A percentile compares a stretch with the other conserved stretches of the same genome.
Conservation (phyloP, 2,888 invertebrate species). For the Polymixis lichenea region DNA sequence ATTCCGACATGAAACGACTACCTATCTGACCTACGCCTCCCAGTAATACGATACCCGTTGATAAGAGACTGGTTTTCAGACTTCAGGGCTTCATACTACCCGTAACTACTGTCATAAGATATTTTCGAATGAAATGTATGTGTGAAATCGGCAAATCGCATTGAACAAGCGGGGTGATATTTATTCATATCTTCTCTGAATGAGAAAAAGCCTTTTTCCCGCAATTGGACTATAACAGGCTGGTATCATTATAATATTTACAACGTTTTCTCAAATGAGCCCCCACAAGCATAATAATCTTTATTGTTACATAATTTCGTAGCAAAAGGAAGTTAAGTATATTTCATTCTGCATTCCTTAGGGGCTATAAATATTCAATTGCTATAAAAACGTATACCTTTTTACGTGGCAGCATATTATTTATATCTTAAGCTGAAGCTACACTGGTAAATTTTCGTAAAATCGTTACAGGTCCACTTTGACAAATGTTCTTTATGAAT, state of each 20-base stretch:
- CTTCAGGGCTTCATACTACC: no score
- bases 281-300: constrained; percentile 20
- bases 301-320: constrained; percentile 34
- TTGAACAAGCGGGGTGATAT: neutral
- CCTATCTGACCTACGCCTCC: no score
- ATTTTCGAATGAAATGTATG: neutral
- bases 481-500: neutral
- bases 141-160: neutral
- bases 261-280: constrained; percentile 11
- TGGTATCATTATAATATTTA: neutral
- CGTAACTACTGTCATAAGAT: no score
- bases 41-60: no score
- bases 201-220: neutral
- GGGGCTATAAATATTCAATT: constrained; percentile 48
- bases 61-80: no score
- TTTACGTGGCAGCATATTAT: constrained; percentile 24
- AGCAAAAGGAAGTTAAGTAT: constrained; percentile 38
- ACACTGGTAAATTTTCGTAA: constrained; percentile 1
- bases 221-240: no score
- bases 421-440: constrained; percentile 22
- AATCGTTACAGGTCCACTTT: neutral
- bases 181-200: neutral
- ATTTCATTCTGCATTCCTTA: constrained; percentile 47
- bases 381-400: constrained; percentile 50
- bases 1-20: no score